phyloP scores from a whole-genome alignment of 2,797 vertebrate species.

The Sandelia bainsii region DNA sequence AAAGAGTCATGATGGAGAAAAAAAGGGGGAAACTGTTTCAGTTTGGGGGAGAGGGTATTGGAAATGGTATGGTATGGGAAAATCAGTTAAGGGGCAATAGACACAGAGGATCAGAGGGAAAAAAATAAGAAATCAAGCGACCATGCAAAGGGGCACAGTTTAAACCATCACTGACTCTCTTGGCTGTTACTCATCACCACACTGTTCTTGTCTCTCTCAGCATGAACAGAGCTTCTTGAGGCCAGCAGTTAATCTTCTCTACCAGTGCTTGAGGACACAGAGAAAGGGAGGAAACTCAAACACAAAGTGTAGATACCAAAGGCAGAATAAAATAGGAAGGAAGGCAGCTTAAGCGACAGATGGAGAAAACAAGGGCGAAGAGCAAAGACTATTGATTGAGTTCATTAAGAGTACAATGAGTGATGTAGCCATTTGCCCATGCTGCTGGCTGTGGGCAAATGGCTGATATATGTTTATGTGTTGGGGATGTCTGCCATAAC shows the following conservation, averaged over 20 bases:
- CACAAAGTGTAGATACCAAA: slow-evolving; percentile 23
- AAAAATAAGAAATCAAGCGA: slow-evolving; percentile 45
- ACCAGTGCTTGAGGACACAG: slow-evolving; percentile 44
- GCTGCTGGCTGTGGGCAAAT: slow-evolving; percentile 34
- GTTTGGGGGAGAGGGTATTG: slow-evolving; percentile 8
- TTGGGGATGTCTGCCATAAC: background rate
- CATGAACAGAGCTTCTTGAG: slow-evolving; percentile 32
- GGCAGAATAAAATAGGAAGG: slow-evolving; percentile 14
- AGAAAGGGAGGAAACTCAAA: slow-evolving; percentile 36
- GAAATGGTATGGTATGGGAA: no score
- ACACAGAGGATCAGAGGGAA: slow-evolving; percentile 3
- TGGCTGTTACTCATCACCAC: slow-evolving; percentile 60
- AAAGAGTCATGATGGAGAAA: slow-evolving; percentile 51
- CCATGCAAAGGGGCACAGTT: slow-evolving; percentile 53
- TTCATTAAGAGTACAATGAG: slow-evolving; percentile 59
- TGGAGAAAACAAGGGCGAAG: slow-evolving; percentile 53
- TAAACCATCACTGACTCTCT: slow-evolving; percentile 47
- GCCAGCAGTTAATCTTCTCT: slow-evolving; percentile 64
- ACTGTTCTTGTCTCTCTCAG: slow-evolving; percentile 39
- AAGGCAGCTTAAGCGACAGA: slow-evolving; percentile 19
- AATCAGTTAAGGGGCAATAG: slow-evolving; percentile 4
- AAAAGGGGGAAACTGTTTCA: slow-evolving; percentile 35
- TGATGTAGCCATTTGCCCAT: slow-evolving; percentile 31
- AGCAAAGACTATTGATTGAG: slow-evolving; percentile 65
- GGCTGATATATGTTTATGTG: slow-evolving; percentile 33